Percentiles rank a stretch among this genome's conserved stretches.
Conservation (phyloP, 2,888 invertebrate species). For the Tachina lurida region DNA sequence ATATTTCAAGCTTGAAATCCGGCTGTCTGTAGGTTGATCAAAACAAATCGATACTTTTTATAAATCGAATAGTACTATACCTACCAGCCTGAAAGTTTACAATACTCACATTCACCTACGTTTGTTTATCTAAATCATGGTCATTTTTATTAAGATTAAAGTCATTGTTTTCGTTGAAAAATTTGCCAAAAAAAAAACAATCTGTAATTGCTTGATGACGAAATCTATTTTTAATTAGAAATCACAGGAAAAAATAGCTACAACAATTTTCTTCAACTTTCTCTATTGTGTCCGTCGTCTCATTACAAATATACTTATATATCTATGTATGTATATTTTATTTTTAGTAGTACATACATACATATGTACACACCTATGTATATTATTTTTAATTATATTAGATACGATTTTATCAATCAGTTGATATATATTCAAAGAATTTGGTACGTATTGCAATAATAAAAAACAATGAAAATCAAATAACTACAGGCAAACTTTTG, state of each 20-base stretch:
- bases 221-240: slow-evolving; percentile 60
- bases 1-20: slow-evolving; percentile 36
- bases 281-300: neutral
- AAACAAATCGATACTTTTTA: neutral
- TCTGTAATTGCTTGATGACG: slow-evolving; percentile 46
- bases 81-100: slow-evolving; percentile 14
- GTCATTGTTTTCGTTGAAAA: slow-evolving; percentile 37
- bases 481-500: too few relatives aligned
- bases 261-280: slow-evolving; percentile 1
- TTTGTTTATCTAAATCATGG: slow-evolving; percentile 46
- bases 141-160: slow-evolving; percentile 41
- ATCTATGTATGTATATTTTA: too few relatives aligned
- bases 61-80: neutral
- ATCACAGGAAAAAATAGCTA: slow-evolving; percentile 20
- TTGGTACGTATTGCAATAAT: too few relatives aligned
- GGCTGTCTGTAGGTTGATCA: too few relatives aligned
- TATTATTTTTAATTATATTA: neutral
- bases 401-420: neutral
- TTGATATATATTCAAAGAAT: too few relatives aligned
- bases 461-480: too few relatives aligned
- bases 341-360: too few relatives aligned
- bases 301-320: neutral
- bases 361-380: neutral
- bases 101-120: slow-evolving; percentile 37
- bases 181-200: slow-evolving; percentile 30